Base-by-base conservation (phyloP, 1,140 invertebrate species). In the Drosophila grimshawi region DNA sequence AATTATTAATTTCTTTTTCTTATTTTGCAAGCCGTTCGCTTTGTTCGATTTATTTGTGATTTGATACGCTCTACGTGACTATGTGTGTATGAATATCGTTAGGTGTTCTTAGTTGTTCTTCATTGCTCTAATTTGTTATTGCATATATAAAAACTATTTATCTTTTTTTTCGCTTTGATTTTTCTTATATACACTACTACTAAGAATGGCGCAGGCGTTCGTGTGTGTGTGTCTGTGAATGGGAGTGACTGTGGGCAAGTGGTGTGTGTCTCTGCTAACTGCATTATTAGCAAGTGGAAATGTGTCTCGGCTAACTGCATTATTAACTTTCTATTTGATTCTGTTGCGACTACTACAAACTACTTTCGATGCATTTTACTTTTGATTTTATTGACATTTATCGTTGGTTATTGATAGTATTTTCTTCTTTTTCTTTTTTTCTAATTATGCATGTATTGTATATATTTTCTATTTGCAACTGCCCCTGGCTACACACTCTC, bases 331-430 rank as follows among this genome's bases (percentile, higher is more conserved):
- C 46, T 70, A 59, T 82, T 82, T 59, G 70, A 73, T 77, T 77
- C 59, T 46, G 35, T 60, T 71, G 73, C 73, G 67, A 62, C 56
- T 72, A 72, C 65, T 90, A 78, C 43, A 52, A 64, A 41, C 78
- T 88, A 80, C 45, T 46, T 89, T 89, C 85, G 85, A 90, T 89
- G 85, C 86, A 89, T 78, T 72, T 89, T 46, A 81, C 81, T 89
- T 89, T 89, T 89, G 85, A 89, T 89, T 80, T 78, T 76, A 80
- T 89, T 89, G 86, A 89, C 86, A 85, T 67, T 89, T 78, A 85
- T 89, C 85, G 85, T 89, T 89, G 85, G 85, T 85, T 89, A 89
- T 19, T 19, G 19, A 19, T 80, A 49, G 10, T 80, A 52, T 56
- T 74, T 73, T 41, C 61, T 73, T 56, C 19, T 19, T 19, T 19